Evolutionary conservation across 2,797 vertebrate genomes (phyloP).

Genomic region (Channa striata): DNA sequence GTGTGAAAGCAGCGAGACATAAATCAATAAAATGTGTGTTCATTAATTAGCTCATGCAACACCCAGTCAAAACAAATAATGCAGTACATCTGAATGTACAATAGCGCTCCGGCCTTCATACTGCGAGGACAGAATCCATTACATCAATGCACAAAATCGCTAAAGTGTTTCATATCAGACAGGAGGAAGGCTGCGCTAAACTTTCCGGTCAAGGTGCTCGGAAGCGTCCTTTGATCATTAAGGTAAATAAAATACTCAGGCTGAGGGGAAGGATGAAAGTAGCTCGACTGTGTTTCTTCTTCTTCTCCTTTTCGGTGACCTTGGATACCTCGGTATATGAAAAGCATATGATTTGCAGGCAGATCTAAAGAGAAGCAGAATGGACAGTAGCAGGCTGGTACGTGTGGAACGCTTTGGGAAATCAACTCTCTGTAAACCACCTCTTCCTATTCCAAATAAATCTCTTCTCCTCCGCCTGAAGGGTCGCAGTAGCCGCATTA

Average conservation of each 20-base stretch:
- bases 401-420: conserved; percentile 49
- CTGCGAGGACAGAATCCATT: conserved; percentile 33
- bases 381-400: conserved; percentile 40
- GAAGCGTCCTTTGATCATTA: conserved; percentile 28
- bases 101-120: conserved; percentile 36
- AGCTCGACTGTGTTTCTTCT: not conserved
- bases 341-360: conserved; percentile 21
- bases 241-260: conserved; percentile 24
- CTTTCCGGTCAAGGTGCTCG: not conserved
- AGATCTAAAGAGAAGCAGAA: conserved; percentile 18
- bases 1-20: conserved; percentile 14
- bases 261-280: not conserved
- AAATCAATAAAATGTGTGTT: conserved; percentile 35
- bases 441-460: conserved; percentile 6
- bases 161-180: conserved; percentile 14
- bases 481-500: not conserved
- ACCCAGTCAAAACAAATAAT: conserved; percentile 32
- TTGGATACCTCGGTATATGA: conserved; percentile 28
- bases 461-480: not conserved
- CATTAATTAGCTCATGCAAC: conserved; percentile 36
- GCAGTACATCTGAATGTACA: conserved; percentile 8
- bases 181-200: conserved; percentile 23
- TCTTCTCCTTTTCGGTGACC: not conserved
- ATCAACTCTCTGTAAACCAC: conserved; percentile 16
- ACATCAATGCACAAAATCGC: conserved; percentile 20